Conservation (phyloP, 2,113 vertebrate species). For the Pao palembangensis region DNA sequence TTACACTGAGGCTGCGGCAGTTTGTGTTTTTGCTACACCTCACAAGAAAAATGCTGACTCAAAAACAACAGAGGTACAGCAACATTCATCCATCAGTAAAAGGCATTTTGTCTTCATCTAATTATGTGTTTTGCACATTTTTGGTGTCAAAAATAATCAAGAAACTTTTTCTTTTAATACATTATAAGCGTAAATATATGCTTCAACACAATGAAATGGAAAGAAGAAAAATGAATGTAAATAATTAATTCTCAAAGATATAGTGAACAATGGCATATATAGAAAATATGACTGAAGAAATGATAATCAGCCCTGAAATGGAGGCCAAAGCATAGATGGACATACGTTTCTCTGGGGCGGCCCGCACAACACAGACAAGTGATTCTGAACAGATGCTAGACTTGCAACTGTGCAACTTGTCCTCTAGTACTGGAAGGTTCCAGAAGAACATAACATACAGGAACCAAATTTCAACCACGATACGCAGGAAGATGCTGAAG, state of each 20-base stretch:
- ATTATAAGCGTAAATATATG: not conserved
- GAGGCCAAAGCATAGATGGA: conserved; percentile 57
- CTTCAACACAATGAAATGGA: not conserved
- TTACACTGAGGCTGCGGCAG: conserved; percentile 8
- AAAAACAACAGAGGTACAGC: conserved; percentile 39
- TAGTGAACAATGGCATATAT: conserved; percentile 49
- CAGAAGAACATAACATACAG: conserved; percentile 49
- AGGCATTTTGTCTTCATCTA: not conserved
- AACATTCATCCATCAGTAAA: conserved; percentile 6
- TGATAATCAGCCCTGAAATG: conserved; percentile 41
- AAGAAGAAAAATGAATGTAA: not conserved
- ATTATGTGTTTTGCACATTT: too few relatives aligned
- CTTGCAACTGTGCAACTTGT: not conserved
- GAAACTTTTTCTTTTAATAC: not conserved
- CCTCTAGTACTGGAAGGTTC: conserved; percentile 49
- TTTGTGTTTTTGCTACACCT: conserved; percentile 16
- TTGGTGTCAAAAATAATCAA: not conserved
- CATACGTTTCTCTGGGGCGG: conserved; percentile 57
- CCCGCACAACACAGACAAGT: conserved; percentile 16
- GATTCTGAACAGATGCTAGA: conserved; percentile 15
- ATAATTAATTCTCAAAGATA: conserved; percentile 25
- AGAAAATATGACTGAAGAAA: conserved; percentile 43
- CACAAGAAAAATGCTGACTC: conserved; percentile 31
- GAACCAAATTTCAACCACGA: conserved; percentile 58
- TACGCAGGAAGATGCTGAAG: conserved; percentile 47